Percentiles rank a stretch among this genome's conserved stretches.
Conservation (phyloP, 2,113 vertebrate species). For the Glaucidium brasilianum region DNA sequence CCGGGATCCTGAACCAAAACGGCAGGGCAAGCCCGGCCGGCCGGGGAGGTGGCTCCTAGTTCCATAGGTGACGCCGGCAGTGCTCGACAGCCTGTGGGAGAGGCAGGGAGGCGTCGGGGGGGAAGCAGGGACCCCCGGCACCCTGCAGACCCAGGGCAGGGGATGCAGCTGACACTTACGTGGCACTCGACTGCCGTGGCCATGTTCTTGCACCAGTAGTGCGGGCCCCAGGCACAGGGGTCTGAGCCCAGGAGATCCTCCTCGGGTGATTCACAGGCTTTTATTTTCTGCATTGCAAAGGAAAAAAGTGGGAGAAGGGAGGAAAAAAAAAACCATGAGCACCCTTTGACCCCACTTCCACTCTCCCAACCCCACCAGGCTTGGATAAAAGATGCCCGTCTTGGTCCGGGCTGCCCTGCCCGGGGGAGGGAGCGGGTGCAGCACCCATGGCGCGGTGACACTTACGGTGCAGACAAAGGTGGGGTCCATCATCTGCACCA, state of each 20-base stretch:
- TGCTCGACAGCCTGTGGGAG: constrained; percentile 82
- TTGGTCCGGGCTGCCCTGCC: rapidly evolving
- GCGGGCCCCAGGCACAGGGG: constrained; percentile 87
- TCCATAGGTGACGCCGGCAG: constrained; percentile 89
- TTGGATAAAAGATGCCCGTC: rapidly evolving
- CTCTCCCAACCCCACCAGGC: neutral
- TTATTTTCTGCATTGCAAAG: constrained; percentile 77
- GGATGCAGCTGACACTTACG: constrained; percentile 60
- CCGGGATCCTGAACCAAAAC: neutral
- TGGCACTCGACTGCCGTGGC: constrained; percentile 83
- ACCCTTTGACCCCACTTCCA: neutral
- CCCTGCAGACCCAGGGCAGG: rapidly evolving
- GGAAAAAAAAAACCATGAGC: neutral
- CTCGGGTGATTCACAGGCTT: constrained; percentile 72
- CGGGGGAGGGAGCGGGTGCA: neutral
- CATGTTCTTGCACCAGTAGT: constrained; percentile 92
- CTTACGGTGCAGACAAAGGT: constrained; percentile 85
- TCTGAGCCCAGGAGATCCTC: constrained; percentile 76
- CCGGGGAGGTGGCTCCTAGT: constrained; percentile 48
- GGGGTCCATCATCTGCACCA: constrained; percentile 84
- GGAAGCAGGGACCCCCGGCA: neutral
- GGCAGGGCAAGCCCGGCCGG: neutral
- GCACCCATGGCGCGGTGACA: rapidly evolving
- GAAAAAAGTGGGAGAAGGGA: too few relatives aligned
- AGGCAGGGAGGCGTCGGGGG: rapidly evolving